phyloP scores from a whole-genome alignment of 2,797 vertebrate species.

The Nothura maculosa region DNA sequence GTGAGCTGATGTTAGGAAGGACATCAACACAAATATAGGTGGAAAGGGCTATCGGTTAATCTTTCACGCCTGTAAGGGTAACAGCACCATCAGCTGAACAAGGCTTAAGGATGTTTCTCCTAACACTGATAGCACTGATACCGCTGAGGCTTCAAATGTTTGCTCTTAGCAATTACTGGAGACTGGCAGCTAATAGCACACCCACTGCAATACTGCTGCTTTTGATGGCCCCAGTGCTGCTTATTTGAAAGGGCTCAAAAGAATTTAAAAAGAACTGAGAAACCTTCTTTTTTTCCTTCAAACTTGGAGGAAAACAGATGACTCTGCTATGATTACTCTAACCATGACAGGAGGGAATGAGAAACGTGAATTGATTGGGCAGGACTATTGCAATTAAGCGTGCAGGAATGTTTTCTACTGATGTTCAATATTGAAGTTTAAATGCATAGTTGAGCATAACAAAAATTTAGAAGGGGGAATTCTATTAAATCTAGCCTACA shows the following conservation, averaged over 20 bases:
- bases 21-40: neutral
- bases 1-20: neutral
- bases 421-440: too few species aligned
- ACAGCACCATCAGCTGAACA: neutral
- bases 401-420: neutral
- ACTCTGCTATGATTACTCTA: neutral
- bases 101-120: neutral
- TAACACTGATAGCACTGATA: accelerated
- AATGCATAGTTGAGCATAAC: too few species aligned
- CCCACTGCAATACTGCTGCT: accelerated
- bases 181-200: neutral
- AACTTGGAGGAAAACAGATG: neutral
- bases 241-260: neutral
- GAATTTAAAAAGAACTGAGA: neutral
- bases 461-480: neutral
- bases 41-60: neutral
- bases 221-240: neutral
- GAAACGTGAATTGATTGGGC: neutral
- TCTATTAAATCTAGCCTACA: neutral
- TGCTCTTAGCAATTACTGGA: neutral
- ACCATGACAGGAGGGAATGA: neutral
- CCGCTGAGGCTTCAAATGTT: neutral
- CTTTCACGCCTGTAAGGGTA: neutral
- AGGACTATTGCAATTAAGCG: neutral
- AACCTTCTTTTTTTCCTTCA: accelerated